Conservation (phyloP, 2,113 vertebrate genomes). For the Lycaon pictus region DNA sequence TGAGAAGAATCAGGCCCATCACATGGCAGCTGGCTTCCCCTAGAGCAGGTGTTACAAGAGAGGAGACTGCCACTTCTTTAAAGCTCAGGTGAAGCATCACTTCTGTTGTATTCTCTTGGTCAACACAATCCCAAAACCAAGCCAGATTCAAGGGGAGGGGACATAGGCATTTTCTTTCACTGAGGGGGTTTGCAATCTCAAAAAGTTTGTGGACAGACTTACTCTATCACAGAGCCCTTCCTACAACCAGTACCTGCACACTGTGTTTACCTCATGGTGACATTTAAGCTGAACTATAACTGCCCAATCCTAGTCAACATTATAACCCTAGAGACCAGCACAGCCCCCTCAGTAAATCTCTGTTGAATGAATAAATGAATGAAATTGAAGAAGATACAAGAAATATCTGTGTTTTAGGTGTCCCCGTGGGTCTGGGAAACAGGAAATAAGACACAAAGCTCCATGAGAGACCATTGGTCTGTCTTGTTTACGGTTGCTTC, state of each 20-base stretch:
- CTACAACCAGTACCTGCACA: not conserved
- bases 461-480: not conserved
- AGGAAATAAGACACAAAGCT: not conserved
- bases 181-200: not conserved
- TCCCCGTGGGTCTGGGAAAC: not conserved
- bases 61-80: not conserved
- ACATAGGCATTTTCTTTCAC: not conserved
- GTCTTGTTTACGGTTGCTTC: not conserved
- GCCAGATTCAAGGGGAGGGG: not conserved
- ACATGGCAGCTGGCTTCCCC: not conserved
- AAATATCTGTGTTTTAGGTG: not conserved
- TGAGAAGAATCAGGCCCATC: not conserved
- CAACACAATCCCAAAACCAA: not conserved
- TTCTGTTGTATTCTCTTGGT: not conserved
- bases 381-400: not conserved
- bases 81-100: not conserved
- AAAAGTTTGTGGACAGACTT: not conserved
- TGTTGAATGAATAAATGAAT: not conserved
- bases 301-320: not conserved
- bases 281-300: not conserved
- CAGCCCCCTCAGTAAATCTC: not conserved
- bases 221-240: not conserved
- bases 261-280: not conserved
- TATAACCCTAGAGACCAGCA: not conserved
- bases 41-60: not conserved